Base-by-base conservation (phyloP, 2,888 invertebrate species). In the Mesorhabditis spiculigera region DNA sequence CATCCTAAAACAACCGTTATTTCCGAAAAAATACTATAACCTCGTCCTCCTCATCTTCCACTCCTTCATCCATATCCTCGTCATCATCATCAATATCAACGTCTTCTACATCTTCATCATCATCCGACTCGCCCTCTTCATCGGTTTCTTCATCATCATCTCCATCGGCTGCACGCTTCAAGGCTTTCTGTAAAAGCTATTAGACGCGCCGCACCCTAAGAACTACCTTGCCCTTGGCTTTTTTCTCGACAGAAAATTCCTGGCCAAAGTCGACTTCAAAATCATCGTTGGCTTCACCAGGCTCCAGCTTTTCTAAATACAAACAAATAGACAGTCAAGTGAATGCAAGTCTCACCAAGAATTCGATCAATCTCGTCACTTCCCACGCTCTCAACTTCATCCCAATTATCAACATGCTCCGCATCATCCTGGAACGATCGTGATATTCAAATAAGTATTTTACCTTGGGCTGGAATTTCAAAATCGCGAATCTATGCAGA, bases 301-400 rank as follows among this genome's bases (percentile, higher is more conserved):
- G 84, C 78, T 86, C 87, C 82, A 87, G 84, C 0, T 90, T 89
- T 84, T 75, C 75, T 70, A 50, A 69, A 72, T 42, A 13, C 68
- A 62, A 63, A 65, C 5, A n/a, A 65, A 43, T 43, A 13, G 28
- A 65, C 43, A 65, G n/a, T 65, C 13, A n/a, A 65, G 28, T 42
- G 13, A 42, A 43, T 41, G 10, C n/a, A 65, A 8, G 41, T 13
- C 76, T 69, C 73, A 86, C 86, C 86, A 58, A 92, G 87, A 85
- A 91, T 90, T 69, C 90, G 89, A 77, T 92, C 91, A 85, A 92
- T 92, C 86, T 92, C 92, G 64, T 91, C 91, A 82, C 91, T 91
- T 75, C 90, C 90, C 8, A 94, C 91, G 65, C 92, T 92, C 63
- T 91, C 92, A 0, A 89, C 87, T 78, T 91, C 91, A 77, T 90